These are phyloP conservation scores for Scaptomyza montana DNA, from an alignment of 1,140 invertebrate genomes.

Conservation along the genomic window DNA sequence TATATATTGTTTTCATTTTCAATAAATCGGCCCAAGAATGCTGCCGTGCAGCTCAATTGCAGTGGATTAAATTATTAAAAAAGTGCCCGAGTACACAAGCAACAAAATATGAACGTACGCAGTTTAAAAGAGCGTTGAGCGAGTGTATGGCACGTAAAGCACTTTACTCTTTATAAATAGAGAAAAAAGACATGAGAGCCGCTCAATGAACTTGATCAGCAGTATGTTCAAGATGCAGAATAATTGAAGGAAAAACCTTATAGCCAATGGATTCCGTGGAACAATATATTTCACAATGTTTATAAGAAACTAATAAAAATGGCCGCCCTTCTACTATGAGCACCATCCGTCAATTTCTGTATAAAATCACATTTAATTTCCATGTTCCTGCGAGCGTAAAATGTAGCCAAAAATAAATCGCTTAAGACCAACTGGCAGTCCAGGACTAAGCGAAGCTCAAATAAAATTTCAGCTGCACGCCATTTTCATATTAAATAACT, in stretches of 20 bases:
- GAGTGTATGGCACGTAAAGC: background rate
- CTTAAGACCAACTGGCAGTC: conserved; percentile 52
- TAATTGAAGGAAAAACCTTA: too few species aligned
- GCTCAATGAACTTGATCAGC: background rate
- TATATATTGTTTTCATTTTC: conserved; percentile 64
- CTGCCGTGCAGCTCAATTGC: conserved; percentile 71
- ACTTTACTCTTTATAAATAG: too few species aligned
- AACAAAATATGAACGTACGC: conserved; percentile 31
- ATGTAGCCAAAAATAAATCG: conserved; percentile 55
- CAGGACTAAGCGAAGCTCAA: conserved; percentile 55
- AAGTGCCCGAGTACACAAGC: conserved; percentile 51
- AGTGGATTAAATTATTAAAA: conserved; percentile 82
- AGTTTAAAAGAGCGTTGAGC: conserved; percentile 56
- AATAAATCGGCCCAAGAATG: conserved; percentile 74
- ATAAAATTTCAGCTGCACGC: conserved; percentile 72
- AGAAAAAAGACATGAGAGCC: too few species aligned
- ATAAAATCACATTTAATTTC: conserved; percentile 53
- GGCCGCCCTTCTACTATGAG: conserved; percentile 15
- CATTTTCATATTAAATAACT: conserved; percentile 81
- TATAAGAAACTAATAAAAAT: background rate
- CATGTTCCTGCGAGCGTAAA: conserved; percentile 32
- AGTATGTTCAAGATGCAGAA: background rate
- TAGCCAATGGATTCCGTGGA: background rate
- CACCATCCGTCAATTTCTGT: conserved; percentile 57
- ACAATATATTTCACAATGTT: background rate